Conservation (phyloP, 2,113 vertebrate genomes). For the Alosa alosa region DNA sequence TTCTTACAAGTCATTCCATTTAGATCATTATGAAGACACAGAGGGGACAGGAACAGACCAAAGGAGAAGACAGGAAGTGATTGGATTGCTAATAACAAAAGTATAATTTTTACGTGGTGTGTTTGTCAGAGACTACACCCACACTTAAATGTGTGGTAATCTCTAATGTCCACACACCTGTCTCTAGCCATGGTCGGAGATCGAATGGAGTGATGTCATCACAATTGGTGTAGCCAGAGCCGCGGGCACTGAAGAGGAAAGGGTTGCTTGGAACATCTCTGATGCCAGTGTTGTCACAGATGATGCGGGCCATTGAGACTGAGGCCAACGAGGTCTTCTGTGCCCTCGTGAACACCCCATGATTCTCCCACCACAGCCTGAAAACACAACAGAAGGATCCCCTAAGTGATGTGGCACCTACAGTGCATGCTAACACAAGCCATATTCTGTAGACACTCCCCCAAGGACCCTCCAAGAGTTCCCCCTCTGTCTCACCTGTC, state of each 20-base stretch:
- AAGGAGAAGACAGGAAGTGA: background rate
- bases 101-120: background rate
- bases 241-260: slow-evolving; percentile 40
- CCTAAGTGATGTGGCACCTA: background rate
- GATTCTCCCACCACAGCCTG: slow-evolving; percentile 72
- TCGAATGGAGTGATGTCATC: slow-evolving; percentile 35
- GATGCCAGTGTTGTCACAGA: slow-evolving; percentile 75
- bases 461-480: background rate
- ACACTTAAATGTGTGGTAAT: background rate
- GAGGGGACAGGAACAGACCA: background rate
- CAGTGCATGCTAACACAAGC: no score
- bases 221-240: slow-evolving; percentile 43
- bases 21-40: background rate
- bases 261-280: slow-evolving; percentile 39
- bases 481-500: slow-evolving; percentile 63
- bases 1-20: background rate
- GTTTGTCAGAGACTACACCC: background rate
- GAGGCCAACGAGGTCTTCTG: slow-evolving; percentile 53
- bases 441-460: no score
- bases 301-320: slow-evolving; percentile 57
- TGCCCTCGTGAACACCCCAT: slow-evolving; percentile 56
- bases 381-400: background rate
- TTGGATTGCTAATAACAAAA: background rate
- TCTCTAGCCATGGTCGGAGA: slow-evolving; percentile 62
- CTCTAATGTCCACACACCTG: slow-evolving; percentile 49